A percentile compares a stretch with the other conserved stretches of the same genome.
Evolutionary conservation across 1,140 invertebrate species (phyloP).

Genomic region (Andrena cerasifolii): DNA sequence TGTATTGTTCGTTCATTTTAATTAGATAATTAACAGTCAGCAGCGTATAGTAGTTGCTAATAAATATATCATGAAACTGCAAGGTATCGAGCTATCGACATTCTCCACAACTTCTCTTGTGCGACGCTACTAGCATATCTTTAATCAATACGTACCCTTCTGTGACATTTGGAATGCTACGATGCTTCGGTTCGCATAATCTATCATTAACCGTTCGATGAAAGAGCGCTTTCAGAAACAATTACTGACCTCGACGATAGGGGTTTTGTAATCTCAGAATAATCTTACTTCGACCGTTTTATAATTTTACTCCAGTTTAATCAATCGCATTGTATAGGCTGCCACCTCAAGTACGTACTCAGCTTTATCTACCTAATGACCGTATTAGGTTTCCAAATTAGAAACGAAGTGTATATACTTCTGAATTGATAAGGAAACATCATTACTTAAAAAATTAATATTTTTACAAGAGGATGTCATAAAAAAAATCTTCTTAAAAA

Average conservation of each 20-base stretch:
- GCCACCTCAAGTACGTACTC: too few relatives aligned
- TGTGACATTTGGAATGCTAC: neutral
- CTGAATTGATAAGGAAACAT: too few relatives aligned
- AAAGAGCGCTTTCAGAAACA: neutral
- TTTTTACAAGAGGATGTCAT: too few relatives aligned
- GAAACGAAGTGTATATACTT: too few relatives aligned
- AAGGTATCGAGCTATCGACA: slow-evolving; percentile 22
- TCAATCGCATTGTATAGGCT: too few relatives aligned
- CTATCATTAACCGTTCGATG: neutral
- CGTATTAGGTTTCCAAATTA: too few relatives aligned
- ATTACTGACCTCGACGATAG: neutral
- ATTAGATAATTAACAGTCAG: neutral
- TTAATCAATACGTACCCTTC: slow-evolving; percentile 6
- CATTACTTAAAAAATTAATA: too few relatives aligned
- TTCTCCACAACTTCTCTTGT: slow-evolving; percentile 1
- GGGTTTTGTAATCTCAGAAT: too few relatives aligned
- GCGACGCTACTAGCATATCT: neutral
- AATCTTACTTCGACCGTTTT: too few relatives aligned
- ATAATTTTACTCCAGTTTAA: too few relatives aligned
- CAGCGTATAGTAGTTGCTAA: neutral
- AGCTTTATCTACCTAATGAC: too few relatives aligned
- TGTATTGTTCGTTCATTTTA: neutral
- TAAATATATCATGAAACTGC: slow-evolving; percentile 10
- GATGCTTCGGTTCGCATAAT: neutral
- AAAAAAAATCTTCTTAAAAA: too few relatives aligned